Percentiles rank a stretch among this genome's conserved stretches.
These are phyloP conservation scores for Trissolcus japonicus DNA, from an alignment of 2,888 invertebrate genomes.

Conservation along the genomic window DNA sequence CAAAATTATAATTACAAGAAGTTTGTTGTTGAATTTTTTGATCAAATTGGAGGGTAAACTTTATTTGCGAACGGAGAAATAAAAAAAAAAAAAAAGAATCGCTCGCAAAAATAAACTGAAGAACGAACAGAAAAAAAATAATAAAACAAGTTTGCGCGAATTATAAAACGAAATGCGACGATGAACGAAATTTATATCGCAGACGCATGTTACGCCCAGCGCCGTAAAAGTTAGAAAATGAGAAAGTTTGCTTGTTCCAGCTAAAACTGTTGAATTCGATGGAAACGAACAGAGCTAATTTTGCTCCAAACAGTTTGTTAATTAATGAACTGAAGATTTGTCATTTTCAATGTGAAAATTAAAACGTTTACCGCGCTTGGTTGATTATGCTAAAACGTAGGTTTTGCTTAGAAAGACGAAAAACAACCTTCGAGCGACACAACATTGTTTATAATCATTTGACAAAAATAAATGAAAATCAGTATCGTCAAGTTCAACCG, in stretches of 20 bases:
- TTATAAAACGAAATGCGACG: too few species aligned
- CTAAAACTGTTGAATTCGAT: too few species aligned
- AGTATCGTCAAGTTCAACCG: too few species aligned
- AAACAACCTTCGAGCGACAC: slow-evolving; percentile 7
- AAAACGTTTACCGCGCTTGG: background rate
- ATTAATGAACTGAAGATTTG: too few species aligned
- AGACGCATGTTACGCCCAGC: slow-evolving; percentile 9
- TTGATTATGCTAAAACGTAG: slow-evolving; percentile 17
- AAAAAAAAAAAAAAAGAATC: slow-evolving; percentile 5
- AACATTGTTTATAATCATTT: slow-evolving; percentile 7
- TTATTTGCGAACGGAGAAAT: too few species aligned
- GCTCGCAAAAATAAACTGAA: background rate
- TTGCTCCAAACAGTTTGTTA: too few species aligned
- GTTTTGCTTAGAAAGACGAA: slow-evolving; percentile 8
- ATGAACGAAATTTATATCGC: slow-evolving; percentile 1
- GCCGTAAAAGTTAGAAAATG: slow-evolving; percentile 2
- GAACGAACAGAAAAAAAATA: background rate
- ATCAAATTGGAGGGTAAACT: slow-evolving; percentile 7
- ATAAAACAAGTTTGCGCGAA: too few species aligned
- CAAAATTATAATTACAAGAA: slow-evolving; percentile 23
- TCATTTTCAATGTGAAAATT: slow-evolving; percentile 2
- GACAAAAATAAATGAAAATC: slow-evolving; percentile 2
- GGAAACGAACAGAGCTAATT: too few species aligned
- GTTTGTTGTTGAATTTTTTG: slow-evolving; percentile 43
- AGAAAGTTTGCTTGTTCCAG: too few species aligned